phyloP scores from a whole-genome alignment of 2,113 vertebrate species.

The Macrotus californicus region DNA sequence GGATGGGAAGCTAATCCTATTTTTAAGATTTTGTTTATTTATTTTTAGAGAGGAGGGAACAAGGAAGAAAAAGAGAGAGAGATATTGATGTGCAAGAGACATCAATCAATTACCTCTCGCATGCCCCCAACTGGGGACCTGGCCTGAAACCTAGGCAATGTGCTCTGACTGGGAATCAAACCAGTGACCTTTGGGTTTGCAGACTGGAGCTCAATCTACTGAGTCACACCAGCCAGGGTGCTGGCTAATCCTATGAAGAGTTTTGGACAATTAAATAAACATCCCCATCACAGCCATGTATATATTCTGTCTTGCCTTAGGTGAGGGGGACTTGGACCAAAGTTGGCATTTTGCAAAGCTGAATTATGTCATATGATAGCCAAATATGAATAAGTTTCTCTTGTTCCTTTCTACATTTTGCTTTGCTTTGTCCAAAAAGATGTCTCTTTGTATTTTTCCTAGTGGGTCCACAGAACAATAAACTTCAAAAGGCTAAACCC shows the following conservation, averaged over 20 bases:
- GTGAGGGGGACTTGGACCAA: not conserved
- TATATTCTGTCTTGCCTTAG: constrained; percentile 18
- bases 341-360: constrained; percentile 46
- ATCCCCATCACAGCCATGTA: not conserved
- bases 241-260: not conserved
- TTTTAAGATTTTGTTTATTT: not conserved
- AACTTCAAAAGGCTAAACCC: constrained; percentile 5
- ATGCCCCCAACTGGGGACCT: no score
- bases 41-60: no score
- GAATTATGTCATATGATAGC: not conserved
- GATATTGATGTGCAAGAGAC: no score
- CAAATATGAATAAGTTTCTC: constrained; percentile 19
- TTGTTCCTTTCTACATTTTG: not conserved
- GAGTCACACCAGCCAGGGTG: no score
- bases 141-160: no score
- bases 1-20: not conserved
- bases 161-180: no score
- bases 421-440: not conserved
- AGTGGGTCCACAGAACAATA: not conserved
- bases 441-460: constrained; percentile 1
- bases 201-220: no score
- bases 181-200: no score
- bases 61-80: no score
- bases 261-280: constrained; percentile 24
- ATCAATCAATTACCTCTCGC: no score